These are phyloP conservation scores for Sebastes schlegelii DNA, from an alignment of 2,113 vertebrate species.

Conservation along the genomic window DNA sequence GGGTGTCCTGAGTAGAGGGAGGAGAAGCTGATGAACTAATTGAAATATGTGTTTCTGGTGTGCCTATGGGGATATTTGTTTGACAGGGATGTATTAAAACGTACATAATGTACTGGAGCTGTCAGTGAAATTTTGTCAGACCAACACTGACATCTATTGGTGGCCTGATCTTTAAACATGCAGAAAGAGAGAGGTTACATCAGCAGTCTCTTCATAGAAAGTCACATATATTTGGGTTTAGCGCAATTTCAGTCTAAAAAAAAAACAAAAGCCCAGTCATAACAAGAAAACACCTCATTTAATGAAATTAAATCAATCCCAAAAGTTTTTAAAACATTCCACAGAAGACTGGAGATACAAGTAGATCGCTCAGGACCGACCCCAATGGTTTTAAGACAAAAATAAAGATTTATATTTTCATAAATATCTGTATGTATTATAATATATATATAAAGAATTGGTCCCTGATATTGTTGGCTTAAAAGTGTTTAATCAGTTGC, in stretches of 20 bases:
- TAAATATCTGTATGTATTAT: too few species aligned
- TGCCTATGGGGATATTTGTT: not conserved
- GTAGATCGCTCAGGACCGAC: not conserved
- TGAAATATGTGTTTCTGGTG: not conserved
- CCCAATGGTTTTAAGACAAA: too few species aligned
- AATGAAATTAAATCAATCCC: not conserved
- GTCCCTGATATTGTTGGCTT: too few species aligned
- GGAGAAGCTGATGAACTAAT: not conserved
- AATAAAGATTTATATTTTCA: too few species aligned
- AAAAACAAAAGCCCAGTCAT: not conserved
- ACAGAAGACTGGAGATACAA: not conserved
- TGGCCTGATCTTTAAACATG: constrained; percentile 8
- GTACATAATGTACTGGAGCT: not conserved
- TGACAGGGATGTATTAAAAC: not conserved
- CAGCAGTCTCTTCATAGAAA: not conserved
- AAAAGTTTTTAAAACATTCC: not conserved
- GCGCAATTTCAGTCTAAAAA: not conserved
- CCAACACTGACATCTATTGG: constrained; percentile 84
- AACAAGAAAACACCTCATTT: not conserved
- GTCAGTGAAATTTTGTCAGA: constrained; percentile 48
- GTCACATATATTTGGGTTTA: not conserved
- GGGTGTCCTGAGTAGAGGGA: not conserved
- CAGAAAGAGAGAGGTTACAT: not conserved
- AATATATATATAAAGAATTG: too few species aligned
- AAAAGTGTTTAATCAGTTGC: too few species aligned